Conservation (phyloP, 2,888 invertebrate genomes). For the Alentia gelatinosa region DNA sequence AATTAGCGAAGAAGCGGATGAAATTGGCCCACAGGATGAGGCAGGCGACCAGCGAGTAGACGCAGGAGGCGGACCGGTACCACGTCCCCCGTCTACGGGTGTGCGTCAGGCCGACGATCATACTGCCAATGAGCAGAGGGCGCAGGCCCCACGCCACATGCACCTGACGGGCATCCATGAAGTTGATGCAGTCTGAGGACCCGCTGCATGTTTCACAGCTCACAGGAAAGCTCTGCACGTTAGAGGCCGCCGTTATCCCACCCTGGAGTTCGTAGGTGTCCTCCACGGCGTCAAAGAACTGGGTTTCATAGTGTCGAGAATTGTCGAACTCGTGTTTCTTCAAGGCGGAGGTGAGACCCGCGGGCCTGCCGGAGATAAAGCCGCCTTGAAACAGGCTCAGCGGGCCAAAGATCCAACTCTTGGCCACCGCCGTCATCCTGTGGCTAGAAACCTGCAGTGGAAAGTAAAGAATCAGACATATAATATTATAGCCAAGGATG, state of each 20-base stretch:
- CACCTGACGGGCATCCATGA: constrained; percentile 1
- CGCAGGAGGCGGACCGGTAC: background rate
- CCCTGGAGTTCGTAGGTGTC: constrained; percentile 15
- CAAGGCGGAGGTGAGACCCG: background rate
- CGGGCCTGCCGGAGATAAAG: background rate
- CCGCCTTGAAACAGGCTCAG: background rate
- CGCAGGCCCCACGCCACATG: background rate
- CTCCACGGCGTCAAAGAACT: constrained; percentile 9
- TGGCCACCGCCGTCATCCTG: background rate
- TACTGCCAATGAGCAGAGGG: background rate
- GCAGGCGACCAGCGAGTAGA: background rate
- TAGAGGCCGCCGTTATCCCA: background rate
- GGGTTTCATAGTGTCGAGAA: background rate
- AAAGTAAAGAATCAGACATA: background rate
- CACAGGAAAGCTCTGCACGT: background rate
- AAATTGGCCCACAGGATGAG: constrained; percentile 46
- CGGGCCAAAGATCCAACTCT: background rate
- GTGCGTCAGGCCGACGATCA: constrained; percentile 3
- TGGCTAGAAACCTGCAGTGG: background rate
- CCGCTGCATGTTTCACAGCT: constrained; percentile 15
- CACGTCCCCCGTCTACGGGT: background rate
- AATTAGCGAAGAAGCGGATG: constrained; percentile 49
- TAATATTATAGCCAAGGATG: no score
- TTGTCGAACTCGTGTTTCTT: background rate
- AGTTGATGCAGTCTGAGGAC: background rate